Base-by-base conservation (phyloP, 2,797 vertebrate species). In the Silurus lanzhouensis region DNA sequence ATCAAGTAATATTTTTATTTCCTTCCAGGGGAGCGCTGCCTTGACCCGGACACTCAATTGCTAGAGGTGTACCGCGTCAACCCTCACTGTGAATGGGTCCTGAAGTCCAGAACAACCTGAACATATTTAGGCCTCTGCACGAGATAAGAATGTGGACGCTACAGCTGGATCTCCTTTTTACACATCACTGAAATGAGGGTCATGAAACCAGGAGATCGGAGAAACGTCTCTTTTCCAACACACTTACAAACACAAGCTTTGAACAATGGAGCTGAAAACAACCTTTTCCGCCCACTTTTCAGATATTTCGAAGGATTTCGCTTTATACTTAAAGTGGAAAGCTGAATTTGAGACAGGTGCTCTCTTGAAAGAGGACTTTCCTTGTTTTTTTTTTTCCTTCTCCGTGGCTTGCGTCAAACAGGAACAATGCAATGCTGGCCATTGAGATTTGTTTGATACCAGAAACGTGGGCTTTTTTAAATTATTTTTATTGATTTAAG, bases 61-160 rank as follows among this genome's bases (percentile, higher is more conserved):
- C 89, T 97, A 76, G 96, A 97, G 83, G 94, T 97, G 81, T 96
- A 97, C 91, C 94, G 8, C 48, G 93, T 93, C 82, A 97, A 97
- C 88, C 96, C 96, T 87, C 95, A 95, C 58, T 96, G 96, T 88
- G 95, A 97, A 82, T 97, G 96, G 96, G 94, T 97, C 86, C 93
- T 97, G 89, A 97, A 97, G 85, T 94, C 95, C 63, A 93, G 94
- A 82, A 86, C 91, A 83, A 94, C 90, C 89, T 96, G 93, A 95
- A 90, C 83, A 60, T 77, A 64, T 19, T 31, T 64, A 31, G 14
- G 19, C 25, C 27, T 5, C 72, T 27, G 27, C 81, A 19, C 7
- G 12, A 81, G 13, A 70, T 84, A 8, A 25, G 44, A 48, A 67
- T 19, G 46, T 72, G 10, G 58, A 88, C n/a, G 1, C 25, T 82